phyloP scores from a whole-genome alignment of 2,888 invertebrate species.

The Microchrysa polita region DNA sequence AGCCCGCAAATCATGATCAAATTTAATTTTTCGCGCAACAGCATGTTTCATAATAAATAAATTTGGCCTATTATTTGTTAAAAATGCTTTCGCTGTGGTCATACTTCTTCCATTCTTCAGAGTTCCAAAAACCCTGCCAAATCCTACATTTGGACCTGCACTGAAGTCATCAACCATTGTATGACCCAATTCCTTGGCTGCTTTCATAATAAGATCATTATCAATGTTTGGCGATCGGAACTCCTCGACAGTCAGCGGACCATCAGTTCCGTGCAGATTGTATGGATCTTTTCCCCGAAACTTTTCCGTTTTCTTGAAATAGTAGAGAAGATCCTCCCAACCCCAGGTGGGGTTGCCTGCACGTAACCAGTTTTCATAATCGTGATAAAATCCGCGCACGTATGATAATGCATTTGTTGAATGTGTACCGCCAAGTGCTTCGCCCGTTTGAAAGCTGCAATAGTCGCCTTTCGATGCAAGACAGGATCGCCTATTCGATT shows the following conservation, averaged over 20 bases:
- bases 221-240: slow-evolving; percentile 72
- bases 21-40: slow-evolving; percentile 67
- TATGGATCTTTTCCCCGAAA: slow-evolving; percentile 70
- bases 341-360: slow-evolving; percentile 71
- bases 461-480: background rate
- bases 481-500: background rate
- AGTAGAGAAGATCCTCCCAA: slow-evolving; percentile 76
- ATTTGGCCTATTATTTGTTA: slow-evolving; percentile 68
- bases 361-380: slow-evolving; percentile 70
- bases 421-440: slow-evolving; percentile 24
- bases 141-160: slow-evolving; percentile 65
- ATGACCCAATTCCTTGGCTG: slow-evolving; percentile 65
- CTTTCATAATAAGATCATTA: slow-evolving; percentile 67
- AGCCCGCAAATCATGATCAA: slow-evolving; percentile 65
- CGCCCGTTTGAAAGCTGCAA: slow-evolving; percentile 1
- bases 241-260: slow-evolving; percentile 75
- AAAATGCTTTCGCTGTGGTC: slow-evolving; percentile 78
- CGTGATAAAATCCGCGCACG: slow-evolving; percentile 68
- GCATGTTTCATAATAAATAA: slow-evolving; percentile 69
- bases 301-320: slow-evolving; percentile 84
- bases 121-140: slow-evolving; percentile 65
- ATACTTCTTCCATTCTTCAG: slow-evolving; percentile 74
- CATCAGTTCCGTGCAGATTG: slow-evolving; percentile 69
- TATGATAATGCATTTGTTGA: slow-evolving; percentile 65
- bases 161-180: slow-evolving; percentile 60